Evolutionary conservation across 1,140 invertebrate species (phyloP), one percentile per base, ranked within the genome.

Genomic region (Listronotus oregonensis): DNA sequence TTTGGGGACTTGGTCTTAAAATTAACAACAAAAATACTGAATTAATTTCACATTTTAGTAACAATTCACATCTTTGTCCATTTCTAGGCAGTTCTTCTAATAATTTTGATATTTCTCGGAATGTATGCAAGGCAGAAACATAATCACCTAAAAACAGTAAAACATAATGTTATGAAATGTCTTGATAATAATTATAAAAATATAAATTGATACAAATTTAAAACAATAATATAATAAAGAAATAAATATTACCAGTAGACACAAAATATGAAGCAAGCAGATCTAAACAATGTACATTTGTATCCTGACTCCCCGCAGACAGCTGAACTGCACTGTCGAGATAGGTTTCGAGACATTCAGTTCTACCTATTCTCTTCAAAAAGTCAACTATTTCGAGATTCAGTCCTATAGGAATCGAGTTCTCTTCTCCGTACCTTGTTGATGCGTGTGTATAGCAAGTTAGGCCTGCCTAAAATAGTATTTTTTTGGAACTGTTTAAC

Each of bases 371-470:
- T 64, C 81, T 81, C 8, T 82, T 81, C 10, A 93, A 76, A 60
- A 85, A 81, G 72, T 85, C 81, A 6, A 87, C 88, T 15, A 92
- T 76, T 79, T 93, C 89, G 51, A 90, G 78, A 54, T 87, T 82
- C 49, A 92, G 81, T 31, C 86, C 84, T 27, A 86, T 82, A 40
- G 86, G 83, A 60, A 90, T 77, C 14, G 82, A 79, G 61, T 80
- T 84, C 63, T 85, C 80, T 52, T 84, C 80, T 63, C 81, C 79
- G 70, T 81, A 84, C 65, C 81, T 81, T 39, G 71, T 76, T 10
- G 80, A 66, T 12, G 85, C 88, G 80, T 91, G 86, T 68, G 84
- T 82, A 72, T 89, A 92, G 73, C 89, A 90, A 74, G 86, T 89
- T 64, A 90, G 85, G 39, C 88, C 87, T 55, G 89, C 88, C 84